Evolutionary conservation across 2,113 vertebrate species (phyloP).

Genomic region (Cephalopterus ornatus): DNA sequence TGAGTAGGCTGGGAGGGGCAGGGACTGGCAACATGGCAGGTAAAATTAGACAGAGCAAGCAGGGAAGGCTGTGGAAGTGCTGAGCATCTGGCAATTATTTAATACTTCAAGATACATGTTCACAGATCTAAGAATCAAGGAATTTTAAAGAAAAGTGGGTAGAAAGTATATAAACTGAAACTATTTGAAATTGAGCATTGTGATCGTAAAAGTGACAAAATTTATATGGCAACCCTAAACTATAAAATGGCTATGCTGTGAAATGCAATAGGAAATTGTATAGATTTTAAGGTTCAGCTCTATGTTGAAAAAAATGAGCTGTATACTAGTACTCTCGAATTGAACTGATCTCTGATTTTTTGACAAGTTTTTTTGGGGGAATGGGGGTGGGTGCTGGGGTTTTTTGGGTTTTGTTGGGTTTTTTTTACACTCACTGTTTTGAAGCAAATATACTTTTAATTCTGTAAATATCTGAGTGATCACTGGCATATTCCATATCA

Average conservation of each 20-base stretch:
- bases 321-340: neutral
- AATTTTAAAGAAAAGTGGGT: neutral
- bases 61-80: neutral
- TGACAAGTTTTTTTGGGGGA: rapidly evolving
- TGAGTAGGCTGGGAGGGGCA: neutral
- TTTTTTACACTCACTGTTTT: neutral
- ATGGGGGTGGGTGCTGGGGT: too few species aligned
- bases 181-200: neutral
- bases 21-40: neutral
- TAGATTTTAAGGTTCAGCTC: neutral
- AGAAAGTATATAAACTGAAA: neutral
- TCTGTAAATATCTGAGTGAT: neutral
- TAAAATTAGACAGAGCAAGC: neutral
- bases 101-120: neutral
- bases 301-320: neutral
- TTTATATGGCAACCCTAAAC: neutral
- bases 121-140: neutral
- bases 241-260: neutral
- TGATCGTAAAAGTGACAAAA: neutral
- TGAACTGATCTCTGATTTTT: neutral
- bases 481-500: neutral
- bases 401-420: rapidly evolving
- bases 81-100: neutral
- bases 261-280: neutral
- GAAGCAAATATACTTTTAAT: neutral